Base-by-base conservation (phyloP, 2,888 invertebrate genomes). In the Mesoligia furuncula region DNA sequence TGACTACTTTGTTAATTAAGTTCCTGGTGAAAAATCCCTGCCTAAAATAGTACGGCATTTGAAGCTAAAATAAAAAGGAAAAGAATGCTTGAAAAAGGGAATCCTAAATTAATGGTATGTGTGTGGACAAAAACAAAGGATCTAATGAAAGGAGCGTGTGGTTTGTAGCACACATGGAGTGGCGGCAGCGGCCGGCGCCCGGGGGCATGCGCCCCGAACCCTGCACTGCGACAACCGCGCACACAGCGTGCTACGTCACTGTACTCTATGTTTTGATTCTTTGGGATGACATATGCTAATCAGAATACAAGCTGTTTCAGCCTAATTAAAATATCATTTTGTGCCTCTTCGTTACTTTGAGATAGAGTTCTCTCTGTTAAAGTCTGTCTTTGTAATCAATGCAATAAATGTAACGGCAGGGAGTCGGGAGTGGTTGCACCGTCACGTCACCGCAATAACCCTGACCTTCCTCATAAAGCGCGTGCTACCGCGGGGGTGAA, bases 401-500 rank as follows among this genome's bases (percentile, higher is more conserved):
- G 65, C 48, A 61, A 57, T 27, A 48, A 27, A 66, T 45, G 65
- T 75, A 73, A 75, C 39, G 39, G 62, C 27, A 66, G 27, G 15
- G 42, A 67, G 11, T 72, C 17, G 62, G 65, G 61, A 73, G 66
- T 70, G 65, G 65, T 74, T 77, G 76, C 79, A 66, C 73, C 78
- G 83, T 83, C 72, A 85, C 79, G 81, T 87, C 81, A 81, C 86
- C 79, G 85, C 80, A 77, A 91, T 94, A 95, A 95, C 95, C 95
- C 94, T 96, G 96, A 96, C 96, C 96, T 96, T 95, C 91, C 92
- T 89, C 89, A 90, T 90, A 91, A 90, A 91, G 90, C 91, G 90
- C 91, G 90, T 90, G 90, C 88, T 87, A 90, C 89, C 89, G 85
- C 91, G 90, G 89, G 94, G 95, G 93, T 96, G 92, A 95, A 94